Evolutionary conservation across 2,888 invertebrate species (phyloP), one percentile per base, ranked within the genome.

Genomic region (Scrobipalpa atriplicella): DNA sequence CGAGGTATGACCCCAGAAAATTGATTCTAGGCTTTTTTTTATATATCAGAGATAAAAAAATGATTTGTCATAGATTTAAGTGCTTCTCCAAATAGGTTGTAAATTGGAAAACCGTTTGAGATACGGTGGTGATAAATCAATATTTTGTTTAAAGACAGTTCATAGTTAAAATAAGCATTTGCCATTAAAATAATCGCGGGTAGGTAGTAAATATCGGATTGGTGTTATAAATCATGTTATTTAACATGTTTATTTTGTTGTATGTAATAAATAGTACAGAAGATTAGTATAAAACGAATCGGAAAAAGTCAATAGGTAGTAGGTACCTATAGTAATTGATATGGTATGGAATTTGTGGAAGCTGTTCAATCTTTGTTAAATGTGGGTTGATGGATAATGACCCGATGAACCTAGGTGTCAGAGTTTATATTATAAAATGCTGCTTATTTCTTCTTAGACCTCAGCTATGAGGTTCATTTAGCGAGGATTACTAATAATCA

Each of bases 1-100:
- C 66, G 79, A 78, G 73, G 80, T 75, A 69, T 80, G 86, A 86
- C 85, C 87, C 72, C 65, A 70, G 78, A 75, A 82, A 86, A 87
- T 89, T 84, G 85, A 85, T 88, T 89, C 83, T 84, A 70, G 73
- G 71, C 70, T 72, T 75, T 75, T 77, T 70, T 72, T 67, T n/a
- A n/a, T 52, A 13, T 21, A 21, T 21, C 21, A 13, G 41, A 68
- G 65, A 68, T 67, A 68, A 66, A 73, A 72, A 71, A 21, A 74
- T 75, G 73, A 78, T 82, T 80, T 79, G 78, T 80, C 77, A 79
- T 75, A 75, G 65, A 72, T 75, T 75, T 64, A 67, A 64, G 39
- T 43, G 67, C 16, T 64, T 47, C 43, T 60, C 60, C 60, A 64
- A n/a, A 60, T 52, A 58, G 63, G 56, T 51, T 13, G 54, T 62